Conservation (phyloP, 2,113 vertebrate species). For the Xenus cinereus region DNA sequence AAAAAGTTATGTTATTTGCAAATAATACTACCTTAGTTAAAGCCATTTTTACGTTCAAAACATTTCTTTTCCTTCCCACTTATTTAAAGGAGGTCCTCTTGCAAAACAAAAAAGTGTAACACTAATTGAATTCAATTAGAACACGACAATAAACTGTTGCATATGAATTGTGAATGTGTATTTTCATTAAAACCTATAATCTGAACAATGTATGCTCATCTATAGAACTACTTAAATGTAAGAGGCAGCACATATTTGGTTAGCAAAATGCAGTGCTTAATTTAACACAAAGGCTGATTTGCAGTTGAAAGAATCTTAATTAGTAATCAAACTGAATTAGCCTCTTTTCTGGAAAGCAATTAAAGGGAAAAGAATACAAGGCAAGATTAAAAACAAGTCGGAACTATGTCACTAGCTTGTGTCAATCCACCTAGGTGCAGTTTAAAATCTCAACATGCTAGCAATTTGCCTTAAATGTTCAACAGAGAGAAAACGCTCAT, state of each 20-base stretch:
- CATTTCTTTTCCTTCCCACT: background rate
- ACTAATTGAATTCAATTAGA: background rate
- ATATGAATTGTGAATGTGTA: background rate
- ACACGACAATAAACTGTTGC: background rate
- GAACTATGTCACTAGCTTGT: background rate
- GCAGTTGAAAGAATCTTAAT: conserved; percentile 2
- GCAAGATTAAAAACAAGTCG: background rate
- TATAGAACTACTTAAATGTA: background rate
- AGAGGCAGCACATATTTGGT: background rate
- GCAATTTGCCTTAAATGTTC: background rate
- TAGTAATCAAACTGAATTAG: conserved; percentile 3
- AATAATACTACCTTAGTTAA: background rate
- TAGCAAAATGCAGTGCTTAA: background rate
- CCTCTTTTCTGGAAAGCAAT: background rate
- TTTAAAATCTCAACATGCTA: background rate
- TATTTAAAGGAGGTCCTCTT: background rate
- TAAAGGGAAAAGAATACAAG: background rate
- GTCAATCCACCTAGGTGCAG: background rate
- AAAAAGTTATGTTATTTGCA: background rate
- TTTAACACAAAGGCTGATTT: background rate
- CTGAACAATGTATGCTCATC: background rate
- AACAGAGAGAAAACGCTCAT: background rate
- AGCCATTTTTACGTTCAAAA: background rate
- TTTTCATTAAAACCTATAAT: background rate
- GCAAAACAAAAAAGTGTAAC: background rate